phyloP scores from a whole-genome alignment of 2,113 vertebrate species.

The Trogon surrucura region DNA sequence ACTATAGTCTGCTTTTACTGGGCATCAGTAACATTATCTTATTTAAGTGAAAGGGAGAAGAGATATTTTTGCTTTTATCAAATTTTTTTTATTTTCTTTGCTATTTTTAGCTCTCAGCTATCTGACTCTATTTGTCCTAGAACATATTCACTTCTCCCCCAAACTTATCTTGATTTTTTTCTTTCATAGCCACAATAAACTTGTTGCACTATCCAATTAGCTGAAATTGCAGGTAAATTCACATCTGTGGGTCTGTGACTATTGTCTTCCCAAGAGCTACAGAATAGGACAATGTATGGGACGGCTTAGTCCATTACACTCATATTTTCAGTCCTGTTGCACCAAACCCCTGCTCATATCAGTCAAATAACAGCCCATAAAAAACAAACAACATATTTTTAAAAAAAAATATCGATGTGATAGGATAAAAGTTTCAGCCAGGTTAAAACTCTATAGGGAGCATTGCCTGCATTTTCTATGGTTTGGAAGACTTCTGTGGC shows the following conservation, averaged over 20 bases:
- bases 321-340: not conserved
- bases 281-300: not conserved
- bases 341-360: not conserved
- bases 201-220: not conserved
- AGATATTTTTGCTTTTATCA: not conserved
- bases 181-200: not conserved
- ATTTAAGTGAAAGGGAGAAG: not conserved
- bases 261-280: not conserved
- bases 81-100: not conserved
- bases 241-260: not conserved
- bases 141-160: conserved; percentile 38
- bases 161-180: not conserved
- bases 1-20: not conserved
- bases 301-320: not conserved
- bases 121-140: not conserved
- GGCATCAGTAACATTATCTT: not conserved
- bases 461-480: not conserved
- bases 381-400: not conserved
- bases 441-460: not conserved
- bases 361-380: not conserved
- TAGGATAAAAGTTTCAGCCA: not conserved
- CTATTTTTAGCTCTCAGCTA: not conserved
- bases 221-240: conserved; percentile 34
- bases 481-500: not conserved
- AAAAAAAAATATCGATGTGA: not conserved